Conservation (phyloP, 2,797 vertebrate genomes). For the Hemibagrus guttatus region DNA sequence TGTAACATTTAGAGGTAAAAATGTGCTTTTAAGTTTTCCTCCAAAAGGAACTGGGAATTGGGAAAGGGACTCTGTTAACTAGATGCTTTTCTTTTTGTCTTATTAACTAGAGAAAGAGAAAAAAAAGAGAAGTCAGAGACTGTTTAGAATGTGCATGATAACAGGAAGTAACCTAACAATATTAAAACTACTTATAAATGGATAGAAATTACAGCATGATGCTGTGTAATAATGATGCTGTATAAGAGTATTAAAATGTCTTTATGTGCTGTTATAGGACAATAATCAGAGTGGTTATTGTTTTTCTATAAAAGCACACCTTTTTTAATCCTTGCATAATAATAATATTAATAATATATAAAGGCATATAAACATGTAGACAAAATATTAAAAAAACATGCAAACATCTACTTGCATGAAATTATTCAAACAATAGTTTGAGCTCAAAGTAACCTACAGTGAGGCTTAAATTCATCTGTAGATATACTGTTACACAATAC, state of each 20-base stretch:
- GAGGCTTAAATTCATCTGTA: not conserved
- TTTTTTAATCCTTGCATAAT: not conserved
- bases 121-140: not conserved
- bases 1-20: not conserved
- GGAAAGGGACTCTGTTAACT: not conserved
- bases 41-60: not conserved
- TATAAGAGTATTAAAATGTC: not conserved
- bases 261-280: not conserved
- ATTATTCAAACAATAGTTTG: not conserved
- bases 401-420: not conserved
- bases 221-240: not conserved
- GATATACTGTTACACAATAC: not conserved
- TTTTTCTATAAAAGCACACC: not conserved
- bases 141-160: not conserved
- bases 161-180: not conserved
- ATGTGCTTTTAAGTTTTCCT: not conserved
- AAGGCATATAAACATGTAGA: not conserved
- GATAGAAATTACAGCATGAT: not conserved
- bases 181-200: not conserved
- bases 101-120: not conserved
- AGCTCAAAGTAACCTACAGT: slow-evolving; percentile 4
- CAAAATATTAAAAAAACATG: not conserved
- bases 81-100: not conserved
- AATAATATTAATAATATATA: too few relatives aligned
- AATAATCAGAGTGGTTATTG: not conserved